phyloP scores from a whole-genome alignment of 2,797 vertebrate species.

The Pristis pectinata region DNA sequence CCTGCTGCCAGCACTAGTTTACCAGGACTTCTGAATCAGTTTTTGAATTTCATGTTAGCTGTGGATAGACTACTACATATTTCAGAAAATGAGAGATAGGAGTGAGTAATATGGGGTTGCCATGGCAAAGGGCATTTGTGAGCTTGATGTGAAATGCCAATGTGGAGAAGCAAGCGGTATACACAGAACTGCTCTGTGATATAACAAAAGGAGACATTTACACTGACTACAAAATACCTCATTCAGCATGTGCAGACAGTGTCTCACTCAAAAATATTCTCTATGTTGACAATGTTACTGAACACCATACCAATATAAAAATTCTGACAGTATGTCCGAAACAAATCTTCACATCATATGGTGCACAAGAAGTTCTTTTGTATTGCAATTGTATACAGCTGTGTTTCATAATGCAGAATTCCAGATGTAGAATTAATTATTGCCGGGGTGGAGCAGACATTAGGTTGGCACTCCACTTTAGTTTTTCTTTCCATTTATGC shows the following conservation, averaged over 20 bases:
- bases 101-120: neutral
- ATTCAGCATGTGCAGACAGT: neutral
- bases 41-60: neutral
- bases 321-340: neutral
- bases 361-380: neutral
- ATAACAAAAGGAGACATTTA: neutral
- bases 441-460: neutral
- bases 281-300: neutral
- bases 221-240: neutral
- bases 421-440: neutral
- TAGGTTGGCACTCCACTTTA: neutral
- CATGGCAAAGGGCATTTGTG: neutral
- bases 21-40: neutral
- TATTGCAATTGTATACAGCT: neutral
- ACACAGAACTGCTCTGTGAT: neutral
- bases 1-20: conserved; percentile 6
- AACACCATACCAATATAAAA: neutral
- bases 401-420: neutral
- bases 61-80: neutral
- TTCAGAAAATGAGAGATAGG: neutral
- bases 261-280: neutral
- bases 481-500: neutral
- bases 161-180: neutral
- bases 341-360: neutral
- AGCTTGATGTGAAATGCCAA: neutral